These are phyloP conservation scores for Platalea minor DNA, from an alignment of 2,797 vertebrate genomes.

Conservation along the genomic window DNA sequence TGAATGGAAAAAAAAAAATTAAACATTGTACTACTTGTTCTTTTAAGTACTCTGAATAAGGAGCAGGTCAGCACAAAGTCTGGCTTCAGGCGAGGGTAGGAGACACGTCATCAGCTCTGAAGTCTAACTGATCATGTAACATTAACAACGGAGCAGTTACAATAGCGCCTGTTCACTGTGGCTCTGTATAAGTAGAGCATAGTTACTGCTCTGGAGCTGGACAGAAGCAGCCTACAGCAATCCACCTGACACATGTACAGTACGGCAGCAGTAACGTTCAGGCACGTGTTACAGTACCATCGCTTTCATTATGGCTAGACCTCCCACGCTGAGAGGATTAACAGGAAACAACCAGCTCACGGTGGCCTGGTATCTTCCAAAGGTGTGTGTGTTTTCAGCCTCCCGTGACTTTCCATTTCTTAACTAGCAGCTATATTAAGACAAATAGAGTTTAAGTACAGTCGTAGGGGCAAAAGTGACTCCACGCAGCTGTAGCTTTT, in stretches of 20 bases:
- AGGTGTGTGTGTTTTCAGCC: constrained; percentile 14
- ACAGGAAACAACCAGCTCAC: constrained; percentile 5
- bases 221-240: background rate
- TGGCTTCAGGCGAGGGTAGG: background rate
- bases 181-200: constrained; percentile 19
- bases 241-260: background rate
- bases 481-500: background rate
- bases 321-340: constrained; percentile 2
- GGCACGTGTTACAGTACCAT: constrained; percentile 28
- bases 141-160: background rate
- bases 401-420: background rate
- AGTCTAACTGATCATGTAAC: background rate
- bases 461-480: background rate
- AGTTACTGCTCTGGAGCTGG: background rate
- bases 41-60: background rate
- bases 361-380: constrained; percentile 27
- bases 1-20: background rate
- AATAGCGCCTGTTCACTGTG: background rate
- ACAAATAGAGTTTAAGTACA: background rate
- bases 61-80: background rate
- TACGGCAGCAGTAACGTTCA: background rate
- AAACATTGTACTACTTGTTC: background rate
- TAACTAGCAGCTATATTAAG: background rate
- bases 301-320: background rate
- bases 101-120: background rate